Evolutionary conservation across 2,888 invertebrate species (phyloP).

Genomic region (Thereva unica): DNA sequence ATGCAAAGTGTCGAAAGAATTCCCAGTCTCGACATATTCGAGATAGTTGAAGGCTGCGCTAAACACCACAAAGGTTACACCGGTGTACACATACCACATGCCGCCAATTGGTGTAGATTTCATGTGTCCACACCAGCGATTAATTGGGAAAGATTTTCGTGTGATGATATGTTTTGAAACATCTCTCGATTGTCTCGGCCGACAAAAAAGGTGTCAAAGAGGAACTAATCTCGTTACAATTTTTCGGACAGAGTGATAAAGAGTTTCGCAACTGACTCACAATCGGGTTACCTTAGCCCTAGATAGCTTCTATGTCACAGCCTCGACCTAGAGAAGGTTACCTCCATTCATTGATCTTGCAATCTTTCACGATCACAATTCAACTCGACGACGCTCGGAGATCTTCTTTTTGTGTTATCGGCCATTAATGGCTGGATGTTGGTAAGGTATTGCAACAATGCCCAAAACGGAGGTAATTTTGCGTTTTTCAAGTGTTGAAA

Average conservation of each 20-base stretch:
- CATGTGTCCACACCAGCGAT: neutral
- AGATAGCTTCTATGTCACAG: slow-evolving; percentile 31
- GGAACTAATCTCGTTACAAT: neutral
- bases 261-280: slow-evolving; percentile 18
- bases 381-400: neutral
- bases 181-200: too few species aligned
- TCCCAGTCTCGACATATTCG: slow-evolving; percentile 18
- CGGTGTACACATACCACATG: neutral
- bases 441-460: slow-evolving; percentile 5
- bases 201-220: neutral
- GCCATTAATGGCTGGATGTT: slow-evolving; percentile 9
- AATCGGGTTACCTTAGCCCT: slow-evolving; percentile 22
- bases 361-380: slow-evolving; percentile 27
- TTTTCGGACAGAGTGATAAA: neutral
- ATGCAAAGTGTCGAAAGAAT: slow-evolving; percentile 30
- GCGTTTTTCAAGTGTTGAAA: slow-evolving; percentile 15
- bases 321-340: slow-evolving; percentile 37
- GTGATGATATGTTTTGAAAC: too few species aligned
- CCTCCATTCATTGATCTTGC: slow-evolving; percentile 36
- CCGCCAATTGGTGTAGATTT: neutral
- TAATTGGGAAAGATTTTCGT: slow-evolving; percentile 1
- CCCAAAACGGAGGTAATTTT: slow-evolving; percentile 24
- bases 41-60: slow-evolving; percentile 20
- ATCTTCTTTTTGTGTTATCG: neutral
- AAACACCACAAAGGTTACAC: slow-evolving; percentile 21